Percentiles rank a stretch among this genome's conserved stretches.
phyloP scores from a whole-genome alignment of 2,113 vertebrate genomes.

The Oceanodroma tethys region DNA sequence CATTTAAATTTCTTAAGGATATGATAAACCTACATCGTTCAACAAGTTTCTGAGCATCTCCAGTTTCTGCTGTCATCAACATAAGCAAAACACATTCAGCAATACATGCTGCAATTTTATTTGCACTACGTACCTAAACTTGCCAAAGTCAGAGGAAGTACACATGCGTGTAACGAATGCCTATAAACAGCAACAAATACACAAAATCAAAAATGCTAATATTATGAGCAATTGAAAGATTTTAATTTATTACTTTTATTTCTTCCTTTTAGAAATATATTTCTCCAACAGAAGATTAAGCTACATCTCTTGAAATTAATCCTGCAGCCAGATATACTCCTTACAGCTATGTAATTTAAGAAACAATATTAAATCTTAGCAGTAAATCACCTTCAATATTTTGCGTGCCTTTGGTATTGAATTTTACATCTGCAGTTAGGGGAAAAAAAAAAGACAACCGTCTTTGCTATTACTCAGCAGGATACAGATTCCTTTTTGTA shows the following conservation, averaged over 20 bases:
- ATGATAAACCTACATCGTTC: neutral
- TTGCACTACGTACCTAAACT: neutral
- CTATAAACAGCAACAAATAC: neutral
- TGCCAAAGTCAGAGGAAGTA: neutral
- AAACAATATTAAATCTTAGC: constrained; percentile 20
- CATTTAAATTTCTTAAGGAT: neutral
- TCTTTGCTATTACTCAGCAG: constrained; percentile 68
- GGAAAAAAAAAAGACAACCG: neutral
- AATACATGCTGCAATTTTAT: neutral
- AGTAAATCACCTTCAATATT: constrained; percentile 40
- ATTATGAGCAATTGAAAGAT: neutral
- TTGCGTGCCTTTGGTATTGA: constrained; percentile 53
- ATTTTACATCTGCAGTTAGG: constrained; percentile 37
- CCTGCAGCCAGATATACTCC: neutral
- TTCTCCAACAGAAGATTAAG: neutral
- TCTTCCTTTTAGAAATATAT: neutral
- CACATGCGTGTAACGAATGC: accelerated
- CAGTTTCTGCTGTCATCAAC: neutral
- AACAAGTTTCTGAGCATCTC: neutral
- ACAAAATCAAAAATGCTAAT: neutral
- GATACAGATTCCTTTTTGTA: constrained; percentile 63
- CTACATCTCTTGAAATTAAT: neutral
- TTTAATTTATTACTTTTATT: neutral
- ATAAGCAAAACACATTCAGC: neutral
- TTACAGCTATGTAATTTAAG: neutral